Evolutionary conservation across 1,140 invertebrate genomes (phyloP).

Genomic region (Bursaphelenchus mucronatus): DNA sequence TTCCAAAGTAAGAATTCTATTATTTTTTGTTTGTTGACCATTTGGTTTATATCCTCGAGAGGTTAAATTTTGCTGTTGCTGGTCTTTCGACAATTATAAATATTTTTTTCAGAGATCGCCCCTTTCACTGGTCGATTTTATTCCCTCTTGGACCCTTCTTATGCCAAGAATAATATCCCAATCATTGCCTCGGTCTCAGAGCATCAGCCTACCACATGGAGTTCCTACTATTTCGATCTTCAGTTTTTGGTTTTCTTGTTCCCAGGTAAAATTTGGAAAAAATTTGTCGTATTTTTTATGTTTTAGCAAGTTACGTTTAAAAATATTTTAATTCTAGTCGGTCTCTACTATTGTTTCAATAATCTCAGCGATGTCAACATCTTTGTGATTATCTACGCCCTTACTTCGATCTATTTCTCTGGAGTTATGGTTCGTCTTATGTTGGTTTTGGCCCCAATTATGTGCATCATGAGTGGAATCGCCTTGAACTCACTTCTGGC

Average conservation of each 20-base stretch:
- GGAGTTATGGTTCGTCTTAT: constrained; percentile 96
- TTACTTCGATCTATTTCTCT: constrained; percentile 96
- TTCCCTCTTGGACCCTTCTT: constrained; percentile 97
- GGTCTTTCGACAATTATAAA: constrained; percentile 18
- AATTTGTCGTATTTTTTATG: constrained; percentile 58
- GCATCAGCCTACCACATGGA: constrained; percentile 99
- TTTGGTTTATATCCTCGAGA: constrained; percentile 20
- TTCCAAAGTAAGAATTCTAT: constrained; percentile 26
- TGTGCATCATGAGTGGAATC: constrained; percentile 88
- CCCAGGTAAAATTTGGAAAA: constrained; percentile 72
- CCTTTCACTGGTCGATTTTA: constrained; percentile 99
- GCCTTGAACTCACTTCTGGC: constrained; percentile 73
- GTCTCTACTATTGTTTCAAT: constrained; percentile 96
- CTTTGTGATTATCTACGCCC: constrained; percentile 90
- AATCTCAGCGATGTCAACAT: constrained; percentile 93
- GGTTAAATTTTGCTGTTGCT: constrained; percentile 1
- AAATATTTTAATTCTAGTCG: constrained; percentile 66
- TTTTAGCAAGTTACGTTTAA: too few species aligned
- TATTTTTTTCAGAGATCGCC: constrained; percentile 69
- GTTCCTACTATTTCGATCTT: constrained; percentile 80
- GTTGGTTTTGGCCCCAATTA: constrained; percentile 91
- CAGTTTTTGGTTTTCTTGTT: constrained; percentile 92
- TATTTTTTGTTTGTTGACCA: neutral
- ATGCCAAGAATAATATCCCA: constrained; percentile 97
- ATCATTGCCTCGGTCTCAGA: constrained; percentile 99